Base-by-base conservation (phyloP, 2,888 invertebrate species). In the Anticlea derivata region DNA sequence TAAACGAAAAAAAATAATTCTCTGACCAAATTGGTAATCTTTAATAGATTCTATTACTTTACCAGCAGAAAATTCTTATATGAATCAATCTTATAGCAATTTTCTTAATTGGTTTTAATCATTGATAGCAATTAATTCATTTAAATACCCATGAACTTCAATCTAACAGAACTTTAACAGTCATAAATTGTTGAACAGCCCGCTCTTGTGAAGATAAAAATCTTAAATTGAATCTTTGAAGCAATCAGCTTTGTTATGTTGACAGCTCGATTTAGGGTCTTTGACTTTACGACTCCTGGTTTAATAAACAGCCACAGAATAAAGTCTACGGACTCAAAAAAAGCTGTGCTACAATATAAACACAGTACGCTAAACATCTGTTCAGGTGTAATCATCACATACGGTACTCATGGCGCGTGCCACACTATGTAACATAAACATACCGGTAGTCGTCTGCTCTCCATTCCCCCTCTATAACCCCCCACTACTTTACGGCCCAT, bases 401-500 rank as follows among this genome's bases (percentile, higher is more conserved):
- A 63, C 61, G 58, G 56, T 53, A 62, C 60, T 55, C 59, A 66
- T 70, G 70, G 84, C 88, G 83, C 86, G 87, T 85, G 87, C 86
- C 83, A 62, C 63, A 59, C 64, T 66, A 61, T 68, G 61, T 60
- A 72, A 78, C 75, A 78, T 81, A 83, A 82, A 83, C 80, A 82
- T 70, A 72, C 71, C 70, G 70, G 69, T 67, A 50, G 52, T 50
- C 20, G 58, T 49, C 55, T 54, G 47, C 53, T 48, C 54, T 65
- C 68, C 60, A 74, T 68, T 71, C 77, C 78, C 76, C 80, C 77
- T 69, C 72, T 73, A 61, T 58, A 64, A 60, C 54, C 57, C 62
- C 56, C 63, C 63, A 78, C 70, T 60, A 70, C 61, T 60, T 54
- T 22, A 68, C 49, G 27, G 41, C 61, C 55, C 48, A 57, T 61